A percentile compares a stretch with the other conserved stretches of the same genome.
Conservation (phyloP, 2,888 invertebrate genomes). For the Lepidocyrtinus sp. region DNA sequence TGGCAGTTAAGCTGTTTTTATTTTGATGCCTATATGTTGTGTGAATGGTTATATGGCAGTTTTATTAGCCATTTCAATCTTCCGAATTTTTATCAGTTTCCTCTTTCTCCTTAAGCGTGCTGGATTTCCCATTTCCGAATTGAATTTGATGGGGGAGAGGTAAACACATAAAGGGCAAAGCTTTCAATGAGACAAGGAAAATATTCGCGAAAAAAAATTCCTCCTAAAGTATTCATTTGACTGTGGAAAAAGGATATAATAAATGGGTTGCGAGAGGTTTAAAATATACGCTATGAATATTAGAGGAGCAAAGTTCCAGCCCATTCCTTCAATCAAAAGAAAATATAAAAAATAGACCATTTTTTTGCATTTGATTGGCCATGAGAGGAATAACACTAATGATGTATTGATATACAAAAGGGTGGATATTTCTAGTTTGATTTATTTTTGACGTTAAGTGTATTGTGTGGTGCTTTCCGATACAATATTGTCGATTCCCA, state of each 20-base stretch:
- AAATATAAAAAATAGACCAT: too few species aligned
- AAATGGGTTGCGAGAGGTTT: not conserved
- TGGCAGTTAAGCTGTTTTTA: not conserved
- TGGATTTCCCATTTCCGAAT: slow-evolving; percentile 13
- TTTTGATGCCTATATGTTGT: not conserved
- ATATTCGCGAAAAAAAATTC: too few species aligned
- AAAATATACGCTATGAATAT: too few species aligned
- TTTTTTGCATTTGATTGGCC: too few species aligned
- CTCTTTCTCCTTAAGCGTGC: not conserved
- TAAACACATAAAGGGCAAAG: not conserved
- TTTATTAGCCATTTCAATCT: slow-evolving; percentile 10
- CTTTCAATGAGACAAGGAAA: not conserved
- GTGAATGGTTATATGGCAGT: not conserved
- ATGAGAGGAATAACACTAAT: too few species aligned
- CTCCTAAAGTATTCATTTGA: slow-evolving; percentile 5
- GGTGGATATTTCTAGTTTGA: too few species aligned
- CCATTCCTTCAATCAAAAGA: too few species aligned
- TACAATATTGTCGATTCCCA: too few species aligned
- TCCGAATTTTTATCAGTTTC: slow-evolving; percentile 7
- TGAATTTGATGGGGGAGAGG: not conserved
- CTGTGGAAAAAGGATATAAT: not conserved
- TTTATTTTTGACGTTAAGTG: too few species aligned
- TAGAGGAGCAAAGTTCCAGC: too few species aligned
- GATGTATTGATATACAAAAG: too few species aligned
- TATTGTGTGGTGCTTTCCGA: too few species aligned